phyloP scores from a whole-genome alignment of 1,140 invertebrate genomes.

The Drosophila mayri region DNA sequence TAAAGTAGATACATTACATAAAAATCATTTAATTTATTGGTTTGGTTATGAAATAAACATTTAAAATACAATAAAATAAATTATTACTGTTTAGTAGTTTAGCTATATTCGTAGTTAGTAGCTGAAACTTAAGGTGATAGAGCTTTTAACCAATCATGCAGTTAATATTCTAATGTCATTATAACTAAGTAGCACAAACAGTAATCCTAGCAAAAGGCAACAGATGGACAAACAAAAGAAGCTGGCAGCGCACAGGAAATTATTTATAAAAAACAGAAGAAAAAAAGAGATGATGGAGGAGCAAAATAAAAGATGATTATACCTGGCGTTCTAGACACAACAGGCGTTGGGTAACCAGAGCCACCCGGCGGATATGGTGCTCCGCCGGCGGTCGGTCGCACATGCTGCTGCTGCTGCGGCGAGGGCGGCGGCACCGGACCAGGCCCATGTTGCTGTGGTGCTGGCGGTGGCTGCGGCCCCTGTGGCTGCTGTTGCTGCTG shows the following conservation, averaged over 20 bases:
- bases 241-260: conserved; percentile 12
- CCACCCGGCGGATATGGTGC: conserved; percentile 84
- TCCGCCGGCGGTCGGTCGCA: conserved; percentile 79
- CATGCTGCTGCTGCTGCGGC: conserved; percentile 71
- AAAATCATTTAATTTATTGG: too few relatives aligned
- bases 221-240: conserved; percentile 19
- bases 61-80: not conserved
- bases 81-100: not conserved
- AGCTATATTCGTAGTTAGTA: not conserved
- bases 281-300: conserved; percentile 47
- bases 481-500: conserved; percentile 44
- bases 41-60: too few relatives aligned
- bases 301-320: conserved; percentile 72
- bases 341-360: conserved; percentile 83
- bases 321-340: conserved; percentile 85
- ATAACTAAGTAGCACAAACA: conserved; percentile 18
- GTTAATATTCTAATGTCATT: not conserved
- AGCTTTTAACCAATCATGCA: conserved; percentile 13
- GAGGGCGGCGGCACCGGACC: conserved; percentile 59
- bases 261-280: conserved; percentile 27
- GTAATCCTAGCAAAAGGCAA: conserved; percentile 11
- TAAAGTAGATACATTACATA: too few relatives aligned
- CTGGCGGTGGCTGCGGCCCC: conserved; percentile 47
- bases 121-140: not conserved
- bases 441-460: conserved; percentile 53